These are phyloP conservation scores for Ianthella basta DNA, from an alignment of 37 sponge, comb jelly and placozoan genomes.

Conservation along the genomic window DNA sequence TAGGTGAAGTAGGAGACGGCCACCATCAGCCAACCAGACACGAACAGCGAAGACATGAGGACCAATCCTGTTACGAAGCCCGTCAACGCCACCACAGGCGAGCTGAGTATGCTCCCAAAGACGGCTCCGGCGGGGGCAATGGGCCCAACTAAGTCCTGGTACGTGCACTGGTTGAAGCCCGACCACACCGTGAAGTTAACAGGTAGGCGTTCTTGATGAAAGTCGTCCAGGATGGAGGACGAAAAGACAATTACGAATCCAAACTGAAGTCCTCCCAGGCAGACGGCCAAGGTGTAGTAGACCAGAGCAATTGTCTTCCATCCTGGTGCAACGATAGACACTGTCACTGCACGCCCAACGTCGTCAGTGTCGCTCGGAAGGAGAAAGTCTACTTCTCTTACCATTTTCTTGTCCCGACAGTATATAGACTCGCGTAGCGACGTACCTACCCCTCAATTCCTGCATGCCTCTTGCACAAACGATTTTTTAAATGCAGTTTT, in stretches of 20 bases:
- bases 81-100: conserved; percentile 17
- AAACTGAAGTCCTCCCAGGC: conserved; percentile 7
- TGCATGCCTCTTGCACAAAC: too few species aligned
- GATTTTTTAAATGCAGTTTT: too few species aligned
- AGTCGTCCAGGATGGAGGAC: not conserved
- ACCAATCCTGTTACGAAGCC: conserved; percentile 56
- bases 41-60: conserved; percentile 28
- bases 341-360: too few species aligned
- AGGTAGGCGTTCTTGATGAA: not conserved
- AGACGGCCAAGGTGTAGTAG: not conserved
- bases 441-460: too few species aligned
- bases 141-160: conserved; percentile 29
- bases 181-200: conserved; percentile 3
- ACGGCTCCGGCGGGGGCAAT: conserved; percentile 61
- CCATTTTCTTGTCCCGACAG: too few species aligned
- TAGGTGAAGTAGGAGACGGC: not conserved
- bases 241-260: not conserved
- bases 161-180: conserved; percentile 1
- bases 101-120: conserved; percentile 42
- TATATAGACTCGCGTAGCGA: too few species aligned
- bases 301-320: too few species aligned
- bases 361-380: too few species aligned
- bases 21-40: conserved; percentile 62
- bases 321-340: too few species aligned
- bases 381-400: too few species aligned